These are phyloP conservation scores for Xenopus laevis DNA, from an alignment of 2,113 vertebrate species.

Conservation along the genomic window DNA sequence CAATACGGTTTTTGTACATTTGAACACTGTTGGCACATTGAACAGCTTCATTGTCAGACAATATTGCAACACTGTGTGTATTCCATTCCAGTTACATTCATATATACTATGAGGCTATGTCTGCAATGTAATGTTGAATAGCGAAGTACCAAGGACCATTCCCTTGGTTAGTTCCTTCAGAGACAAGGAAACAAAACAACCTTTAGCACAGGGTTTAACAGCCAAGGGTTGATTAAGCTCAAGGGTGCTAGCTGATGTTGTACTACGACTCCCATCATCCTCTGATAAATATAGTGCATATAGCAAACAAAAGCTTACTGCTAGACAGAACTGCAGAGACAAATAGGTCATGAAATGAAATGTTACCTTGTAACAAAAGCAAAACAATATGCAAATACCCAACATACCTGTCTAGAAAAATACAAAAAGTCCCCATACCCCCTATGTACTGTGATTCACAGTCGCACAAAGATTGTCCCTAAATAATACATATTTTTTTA, in stretches of 20 bases:
- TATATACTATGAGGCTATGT: constrained; percentile 41
- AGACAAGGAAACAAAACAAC: too few relatives aligned
- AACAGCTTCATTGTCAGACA: constrained; percentile 49
- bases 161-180: constrained; percentile 31
- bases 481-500: too few relatives aligned
- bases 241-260: not conserved
- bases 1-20: constrained; percentile 62
- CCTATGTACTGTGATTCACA: constrained; percentile 53
- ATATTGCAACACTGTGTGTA: constrained; percentile 36
- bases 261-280: not conserved
- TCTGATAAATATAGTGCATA: not conserved
- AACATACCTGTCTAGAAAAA: constrained; percentile 27
- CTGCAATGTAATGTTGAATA: constrained; percentile 22
- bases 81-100: constrained; percentile 52
- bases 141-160: constrained; percentile 81
- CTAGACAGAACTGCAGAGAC: not conserved
- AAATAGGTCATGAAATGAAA: not conserved
- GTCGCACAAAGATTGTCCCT: constrained; percentile 33
- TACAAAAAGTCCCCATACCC: constrained; percentile 1
- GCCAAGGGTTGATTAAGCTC: constrained; percentile 1
- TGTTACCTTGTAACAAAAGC: not conserved
- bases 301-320: not conserved
- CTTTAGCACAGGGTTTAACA: not conserved
- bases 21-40: constrained; percentile 73
- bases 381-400: not conserved